A percentile compares a stretch with the other conserved stretches of the same genome.
These are phyloP conservation scores for Calonectris borealis DNA, from an alignment of 2,113 vertebrate genomes.

Conservation along the genomic window DNA sequence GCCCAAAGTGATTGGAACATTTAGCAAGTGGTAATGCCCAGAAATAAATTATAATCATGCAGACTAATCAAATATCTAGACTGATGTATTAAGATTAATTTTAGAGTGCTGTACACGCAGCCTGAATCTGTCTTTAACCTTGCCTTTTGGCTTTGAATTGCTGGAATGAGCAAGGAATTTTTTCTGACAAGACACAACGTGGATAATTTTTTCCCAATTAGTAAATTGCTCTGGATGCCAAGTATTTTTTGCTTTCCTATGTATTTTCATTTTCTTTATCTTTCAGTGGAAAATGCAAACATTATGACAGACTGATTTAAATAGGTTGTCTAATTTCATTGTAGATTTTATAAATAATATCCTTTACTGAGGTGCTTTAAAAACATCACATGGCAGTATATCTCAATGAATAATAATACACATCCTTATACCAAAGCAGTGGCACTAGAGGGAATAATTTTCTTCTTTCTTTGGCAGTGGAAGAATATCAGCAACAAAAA, in stretches of 20 bases:
- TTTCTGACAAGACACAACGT: not conserved
- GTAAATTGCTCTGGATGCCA: not conserved
- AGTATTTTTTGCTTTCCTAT: not conserved
- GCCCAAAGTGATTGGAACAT: not conserved
- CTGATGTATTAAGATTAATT: not conserved
- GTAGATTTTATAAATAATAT: not conserved
- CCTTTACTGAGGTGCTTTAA: not conserved
- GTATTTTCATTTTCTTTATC: not conserved
- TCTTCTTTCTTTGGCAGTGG: not conserved
- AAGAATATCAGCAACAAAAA: not conserved
- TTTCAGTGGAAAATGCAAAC: not conserved
- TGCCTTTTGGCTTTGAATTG: not conserved
- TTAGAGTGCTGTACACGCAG: not conserved
- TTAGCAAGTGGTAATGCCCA: not conserved
- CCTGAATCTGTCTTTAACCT: not conserved
- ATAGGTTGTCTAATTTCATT: not conserved
- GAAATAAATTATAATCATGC: not conserved
- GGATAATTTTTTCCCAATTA: not conserved
- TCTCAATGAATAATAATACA: not conserved
- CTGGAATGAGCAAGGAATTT: not conserved
- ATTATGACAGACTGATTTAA: not conserved
- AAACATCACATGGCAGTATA: not conserved
- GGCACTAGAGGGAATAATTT: not conserved
- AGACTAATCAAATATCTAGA: not conserved
- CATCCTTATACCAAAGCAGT: not conserved